Evolutionary conservation across 1,140 invertebrate genomes (phyloP).

Genomic region (Drepana arcuata): DNA sequence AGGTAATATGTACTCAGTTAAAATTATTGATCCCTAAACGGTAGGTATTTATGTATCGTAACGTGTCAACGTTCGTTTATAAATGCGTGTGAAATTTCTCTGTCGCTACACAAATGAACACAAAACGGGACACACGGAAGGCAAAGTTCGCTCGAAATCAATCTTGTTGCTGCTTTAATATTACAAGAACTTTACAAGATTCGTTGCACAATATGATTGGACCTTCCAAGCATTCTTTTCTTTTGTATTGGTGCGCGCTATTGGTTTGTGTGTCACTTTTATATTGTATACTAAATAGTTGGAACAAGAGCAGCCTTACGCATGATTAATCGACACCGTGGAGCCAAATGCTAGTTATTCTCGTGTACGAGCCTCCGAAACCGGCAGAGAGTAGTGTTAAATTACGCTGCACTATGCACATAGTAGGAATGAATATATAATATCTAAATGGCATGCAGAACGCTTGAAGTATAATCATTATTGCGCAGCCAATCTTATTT

Average conservation of each 20-base stretch:
- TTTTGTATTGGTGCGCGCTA: conserved; percentile 41
- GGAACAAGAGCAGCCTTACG: conserved; percentile 17
- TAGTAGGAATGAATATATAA: conserved; percentile 70
- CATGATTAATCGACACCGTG: conserved; percentile 11
- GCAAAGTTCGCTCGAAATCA: conserved; percentile 52
- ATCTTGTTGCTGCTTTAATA: conserved; percentile 68
- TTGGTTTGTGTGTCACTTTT: conserved; percentile 62
- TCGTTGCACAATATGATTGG: conserved; percentile 72
- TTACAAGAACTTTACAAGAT: conserved; percentile 72
- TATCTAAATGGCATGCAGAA: conserved; percentile 75
- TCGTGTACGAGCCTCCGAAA: conserved; percentile 46
- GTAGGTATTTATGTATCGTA: too few relatives aligned
- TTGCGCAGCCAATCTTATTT: conserved; percentile 71
- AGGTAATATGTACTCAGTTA: too few relatives aligned
- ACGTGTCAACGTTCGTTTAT: too few relatives aligned
- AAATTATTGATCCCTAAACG: too few relatives aligned
- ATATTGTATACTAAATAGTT: conserved; percentile 51
- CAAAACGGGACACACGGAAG: conserved; percentile 61
- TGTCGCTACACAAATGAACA: conserved; percentile 38
- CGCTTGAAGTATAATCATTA: conserved; percentile 75
- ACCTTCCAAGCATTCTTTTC: conserved; percentile 69
- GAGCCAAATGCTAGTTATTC: conserved; percentile 33
- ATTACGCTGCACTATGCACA: conserved; percentile 65
- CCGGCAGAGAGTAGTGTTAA: conserved; percentile 62
- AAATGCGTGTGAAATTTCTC: conserved; percentile 63